These are phyloP conservation scores for Leptopilina syphax DNA, from an alignment of 2,888 invertebrate species.

Conservation along the genomic window DNA sequence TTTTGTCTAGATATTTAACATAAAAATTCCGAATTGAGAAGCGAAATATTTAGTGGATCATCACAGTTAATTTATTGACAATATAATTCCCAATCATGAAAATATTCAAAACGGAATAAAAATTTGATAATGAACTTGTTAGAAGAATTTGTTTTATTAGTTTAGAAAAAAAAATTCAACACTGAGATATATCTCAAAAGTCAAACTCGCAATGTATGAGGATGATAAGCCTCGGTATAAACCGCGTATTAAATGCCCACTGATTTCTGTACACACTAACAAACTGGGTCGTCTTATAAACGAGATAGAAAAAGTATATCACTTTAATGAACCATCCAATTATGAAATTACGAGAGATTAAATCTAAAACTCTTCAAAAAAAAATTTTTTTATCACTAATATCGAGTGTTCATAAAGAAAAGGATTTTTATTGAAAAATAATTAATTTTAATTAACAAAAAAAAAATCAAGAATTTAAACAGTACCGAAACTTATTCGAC, in stretches of 20 bases:
- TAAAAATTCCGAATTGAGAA: neutral
- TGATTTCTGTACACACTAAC: constrained; percentile 26
- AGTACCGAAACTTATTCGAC: too few relatives aligned
- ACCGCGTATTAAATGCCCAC: constrained; percentile 19
- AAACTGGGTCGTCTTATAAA: constrained; percentile 37
- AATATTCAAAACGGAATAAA: neutral
- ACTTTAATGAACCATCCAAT: constrained; percentile 19
- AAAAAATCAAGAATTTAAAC: too few relatives aligned
- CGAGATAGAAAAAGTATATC: constrained; percentile 38
- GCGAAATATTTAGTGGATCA: neutral
- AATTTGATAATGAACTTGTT: constrained; percentile 20
- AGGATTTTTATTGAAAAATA: neutral
- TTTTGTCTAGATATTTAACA: neutral
- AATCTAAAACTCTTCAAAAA: neutral
- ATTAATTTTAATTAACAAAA: too few relatives aligned
- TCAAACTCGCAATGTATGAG: constrained; percentile 27
- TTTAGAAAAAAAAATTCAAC: neutral
- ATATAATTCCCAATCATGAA: neutral
- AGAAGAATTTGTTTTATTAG: neutral
- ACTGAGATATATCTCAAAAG: neutral
- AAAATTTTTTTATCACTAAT: neutral
- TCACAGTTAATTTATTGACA: neutral
- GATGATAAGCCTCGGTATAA: constrained; percentile 39
- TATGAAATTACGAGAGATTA: neutral
- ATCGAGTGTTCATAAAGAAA: neutral